Percentiles rank a stretch among this genome's conserved stretches.
phyloP scores from a whole-genome alignment of 2,113 vertebrate genomes.

The Trematomus loennbergii region DNA sequence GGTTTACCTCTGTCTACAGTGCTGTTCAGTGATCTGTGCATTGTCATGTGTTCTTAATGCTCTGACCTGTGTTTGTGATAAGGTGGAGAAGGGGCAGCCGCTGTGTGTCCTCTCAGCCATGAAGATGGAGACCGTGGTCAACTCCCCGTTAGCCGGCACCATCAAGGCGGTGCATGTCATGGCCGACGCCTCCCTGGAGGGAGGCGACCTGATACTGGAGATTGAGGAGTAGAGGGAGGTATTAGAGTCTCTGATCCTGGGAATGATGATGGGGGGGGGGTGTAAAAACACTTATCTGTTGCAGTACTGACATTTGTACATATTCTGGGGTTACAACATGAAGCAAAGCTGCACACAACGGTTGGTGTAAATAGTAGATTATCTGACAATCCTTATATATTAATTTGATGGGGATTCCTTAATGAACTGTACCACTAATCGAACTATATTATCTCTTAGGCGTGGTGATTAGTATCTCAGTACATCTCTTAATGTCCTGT shows the following conservation, averaged over 20 bases:
- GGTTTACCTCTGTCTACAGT: not conserved
- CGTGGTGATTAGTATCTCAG: conserved; percentile 23
- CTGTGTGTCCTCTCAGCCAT: conserved; percentile 94
- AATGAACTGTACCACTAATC: not conserved
- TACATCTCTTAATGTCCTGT: conserved; percentile 8
- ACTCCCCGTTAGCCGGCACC: conserved; percentile 88
- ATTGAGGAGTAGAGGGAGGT: conserved; percentile 77
- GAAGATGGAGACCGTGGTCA: conserved; percentile 98
- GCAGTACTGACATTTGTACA: conserved; percentile 20
- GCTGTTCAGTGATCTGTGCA: not conserved
- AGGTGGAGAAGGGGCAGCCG: conserved; percentile 90
- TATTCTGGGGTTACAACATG: conserved; percentile 8
- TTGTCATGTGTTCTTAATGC: not conserved
- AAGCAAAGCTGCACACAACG: conserved; percentile 14
- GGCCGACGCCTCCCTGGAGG: conserved; percentile 88
- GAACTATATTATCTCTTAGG: not conserved
- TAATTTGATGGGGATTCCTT: not conserved
- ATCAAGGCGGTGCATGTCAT: conserved; percentile 86
- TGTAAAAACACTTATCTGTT: not conserved
- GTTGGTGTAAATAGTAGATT: conserved; percentile 1
- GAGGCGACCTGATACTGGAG: conserved; percentile 94
- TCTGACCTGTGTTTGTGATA: conserved; percentile 1
- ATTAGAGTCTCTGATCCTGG: conserved; percentile 40
- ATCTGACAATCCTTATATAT: not conserved
- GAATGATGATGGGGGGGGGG: conserved; percentile 7